Evolutionary conservation across 2,113 vertebrate genomes (phyloP).

Genomic region (Hemibagrus wyckioides): DNA sequence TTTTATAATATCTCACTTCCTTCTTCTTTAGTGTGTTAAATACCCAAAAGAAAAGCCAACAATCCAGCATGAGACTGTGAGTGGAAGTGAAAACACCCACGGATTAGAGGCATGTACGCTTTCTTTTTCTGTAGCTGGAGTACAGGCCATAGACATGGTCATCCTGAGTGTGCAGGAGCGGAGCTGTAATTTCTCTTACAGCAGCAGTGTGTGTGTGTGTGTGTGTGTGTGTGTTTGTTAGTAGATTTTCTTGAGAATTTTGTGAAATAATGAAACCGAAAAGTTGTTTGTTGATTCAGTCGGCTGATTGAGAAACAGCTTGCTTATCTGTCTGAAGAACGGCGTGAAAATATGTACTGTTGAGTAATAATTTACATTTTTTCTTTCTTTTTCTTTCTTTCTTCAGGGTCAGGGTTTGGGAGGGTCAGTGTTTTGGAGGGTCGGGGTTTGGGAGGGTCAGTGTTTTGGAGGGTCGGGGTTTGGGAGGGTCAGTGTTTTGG

Average conservation of each 20-base stretch:
- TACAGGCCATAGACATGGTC: neutral
- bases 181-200: too few relatives aligned
- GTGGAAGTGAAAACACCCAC: neutral
- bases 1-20: neutral
- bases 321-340: neutral
- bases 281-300: neutral
- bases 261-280: neutral
- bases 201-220: neutral
- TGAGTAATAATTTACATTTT: neutral
- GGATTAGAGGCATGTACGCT: neutral
- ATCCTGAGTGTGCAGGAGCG: neutral
- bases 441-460: too few relatives aligned
- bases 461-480: too few relatives aligned
- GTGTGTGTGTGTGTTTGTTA: neutral
- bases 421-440: too few relatives aligned
- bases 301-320: neutral
- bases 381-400: neutral
- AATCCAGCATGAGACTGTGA: neutral
- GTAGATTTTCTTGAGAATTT: neutral
- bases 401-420: too few relatives aligned
- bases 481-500: too few relatives aligned
- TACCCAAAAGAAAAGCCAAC: neutral
- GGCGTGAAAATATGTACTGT: neutral
- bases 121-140: neutral
- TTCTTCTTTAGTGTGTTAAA: neutral